phyloP scores from a whole-genome alignment of 1,140 invertebrate species.

The Linepithema humile region DNA sequence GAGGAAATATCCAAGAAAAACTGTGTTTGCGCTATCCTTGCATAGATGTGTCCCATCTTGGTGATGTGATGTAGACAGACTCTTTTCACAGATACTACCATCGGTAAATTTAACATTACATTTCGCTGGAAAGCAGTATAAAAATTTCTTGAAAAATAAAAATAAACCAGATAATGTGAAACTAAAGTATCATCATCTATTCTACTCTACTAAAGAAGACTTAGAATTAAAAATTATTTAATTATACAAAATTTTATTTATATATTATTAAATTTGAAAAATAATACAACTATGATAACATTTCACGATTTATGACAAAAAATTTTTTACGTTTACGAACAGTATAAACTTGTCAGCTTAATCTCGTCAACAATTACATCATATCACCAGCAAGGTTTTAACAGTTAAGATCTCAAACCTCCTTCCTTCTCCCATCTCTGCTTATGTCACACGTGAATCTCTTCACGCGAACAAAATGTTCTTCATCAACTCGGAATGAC shows the following conservation, averaged over 20 bases:
- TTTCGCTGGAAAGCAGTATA: too few species aligned
- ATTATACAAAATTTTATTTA: not conserved
- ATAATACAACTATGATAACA: not conserved
- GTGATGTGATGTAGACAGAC: conserved; percentile 24
- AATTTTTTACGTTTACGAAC: not conserved
- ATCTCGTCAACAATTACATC: conserved; percentile 8
- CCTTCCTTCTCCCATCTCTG: conserved; percentile 36
- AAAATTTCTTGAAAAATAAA: too few species aligned
- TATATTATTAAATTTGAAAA: not conserved
- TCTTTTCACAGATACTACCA: not conserved
- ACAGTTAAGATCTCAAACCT: conserved; percentile 26
- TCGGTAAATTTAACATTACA: not conserved
- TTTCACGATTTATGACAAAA: not conserved
- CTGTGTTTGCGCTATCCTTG: conserved; percentile 19
- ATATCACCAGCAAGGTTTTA: conserved; percentile 19
- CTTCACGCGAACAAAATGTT: not conserved
- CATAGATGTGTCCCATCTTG: conserved; percentile 25
- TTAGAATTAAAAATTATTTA: conserved; percentile 28
- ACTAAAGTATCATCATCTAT: not conserved
- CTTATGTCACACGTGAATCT: conserved; percentile 7
- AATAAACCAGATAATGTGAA: not conserved
- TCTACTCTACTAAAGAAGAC: not conserved
- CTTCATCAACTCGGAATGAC: too few species aligned
- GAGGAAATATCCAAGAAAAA: conserved; percentile 2
- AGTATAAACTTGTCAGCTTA: not conserved